phyloP scores from a whole-genome alignment of 2,888 invertebrate genomes.

The Hybos culiciformis region DNA sequence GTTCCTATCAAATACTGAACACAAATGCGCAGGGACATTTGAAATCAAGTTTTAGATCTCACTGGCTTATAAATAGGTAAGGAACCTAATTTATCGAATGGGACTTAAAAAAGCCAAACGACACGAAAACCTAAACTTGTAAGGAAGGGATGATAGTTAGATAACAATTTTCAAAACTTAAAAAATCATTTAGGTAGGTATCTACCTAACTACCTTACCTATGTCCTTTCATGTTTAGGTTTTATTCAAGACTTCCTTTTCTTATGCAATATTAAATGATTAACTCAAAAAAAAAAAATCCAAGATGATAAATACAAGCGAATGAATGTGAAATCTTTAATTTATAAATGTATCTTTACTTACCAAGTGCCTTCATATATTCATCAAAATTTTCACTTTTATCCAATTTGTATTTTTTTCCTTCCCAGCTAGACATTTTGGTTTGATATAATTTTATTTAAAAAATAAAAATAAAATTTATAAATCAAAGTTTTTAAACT shows the following conservation, averaged over 20 bases:
- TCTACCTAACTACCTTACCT: background rate
- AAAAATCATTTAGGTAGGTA: background rate
- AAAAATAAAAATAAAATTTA: background rate
- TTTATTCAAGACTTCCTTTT: background rate
- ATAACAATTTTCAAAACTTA: too few relatives aligned
- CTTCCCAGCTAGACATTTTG: slow-evolving; percentile 36
- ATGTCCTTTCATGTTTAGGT: background rate
- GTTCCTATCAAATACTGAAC: too few relatives aligned
- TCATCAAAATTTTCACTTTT: slow-evolving; percentile 77
- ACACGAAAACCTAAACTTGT: too few relatives aligned
- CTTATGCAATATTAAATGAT: background rate
- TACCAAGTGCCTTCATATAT: slow-evolving; percentile 76
- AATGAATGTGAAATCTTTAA: background rate
- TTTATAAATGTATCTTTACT: slow-evolving; percentile 30
- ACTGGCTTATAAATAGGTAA: too few relatives aligned
- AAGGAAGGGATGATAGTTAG: too few relatives aligned
- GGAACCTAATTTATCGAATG: too few relatives aligned
- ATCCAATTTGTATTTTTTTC: slow-evolving; percentile 69
- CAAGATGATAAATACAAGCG: background rate
- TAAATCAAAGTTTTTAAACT: background rate
- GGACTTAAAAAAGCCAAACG: too few relatives aligned
- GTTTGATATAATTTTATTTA: background rate
- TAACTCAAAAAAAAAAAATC: background rate
- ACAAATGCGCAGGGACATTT: too few relatives aligned
- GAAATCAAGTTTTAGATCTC: too few relatives aligned